Conservation (phyloP, 2,888 invertebrate genomes). For the Morpho achilles region DNA sequence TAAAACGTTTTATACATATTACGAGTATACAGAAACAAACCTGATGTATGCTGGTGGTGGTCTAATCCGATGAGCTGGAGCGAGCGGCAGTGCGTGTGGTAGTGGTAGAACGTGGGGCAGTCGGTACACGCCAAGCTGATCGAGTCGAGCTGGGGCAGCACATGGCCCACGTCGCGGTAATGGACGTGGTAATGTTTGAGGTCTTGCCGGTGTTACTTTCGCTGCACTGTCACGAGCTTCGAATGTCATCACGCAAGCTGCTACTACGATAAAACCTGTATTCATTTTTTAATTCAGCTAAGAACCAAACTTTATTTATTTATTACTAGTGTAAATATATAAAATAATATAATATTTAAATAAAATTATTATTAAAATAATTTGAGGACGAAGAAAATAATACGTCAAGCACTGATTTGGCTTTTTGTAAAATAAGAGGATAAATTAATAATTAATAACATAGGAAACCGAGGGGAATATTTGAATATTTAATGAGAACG, state of each 20-base stretch:
- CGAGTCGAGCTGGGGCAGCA: slow-evolving; percentile 77
- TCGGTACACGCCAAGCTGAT: slow-evolving; percentile 84
- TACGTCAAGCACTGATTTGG: too few species aligned
- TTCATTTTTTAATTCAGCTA: background rate
- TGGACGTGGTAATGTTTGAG: slow-evolving; percentile 74
- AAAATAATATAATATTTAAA: too few species aligned
- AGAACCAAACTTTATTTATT: too few species aligned
- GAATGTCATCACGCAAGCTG: slow-evolving; percentile 99
- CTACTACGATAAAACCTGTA: slow-evolving; percentile 95
- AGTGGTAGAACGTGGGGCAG: slow-evolving; percentile 75
- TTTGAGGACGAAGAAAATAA: too few species aligned
- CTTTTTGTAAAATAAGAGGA: too few species aligned
- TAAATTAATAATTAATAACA: too few species aligned
- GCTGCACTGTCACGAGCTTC: slow-evolving; percentile 97
- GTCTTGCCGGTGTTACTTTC: slow-evolving; percentile 87
- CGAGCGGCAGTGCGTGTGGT: slow-evolving; percentile 67
- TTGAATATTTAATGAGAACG: too few species aligned
- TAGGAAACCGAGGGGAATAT: too few species aligned
- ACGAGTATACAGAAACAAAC: slow-evolving; percentile 32
- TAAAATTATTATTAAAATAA: too few species aligned
- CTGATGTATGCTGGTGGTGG: slow-evolving; percentile 52
- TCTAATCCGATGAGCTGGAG: slow-evolving; percentile 68
- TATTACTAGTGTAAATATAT: too few species aligned
- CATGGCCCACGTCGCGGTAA: slow-evolving; percentile 69
- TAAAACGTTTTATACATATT: too few species aligned